A percentile compares a stretch with the other conserved stretches of the same genome.
phyloP scores from a whole-genome alignment of 2,888 invertebrate species.

The Drosophila kambysellisi region DNA sequence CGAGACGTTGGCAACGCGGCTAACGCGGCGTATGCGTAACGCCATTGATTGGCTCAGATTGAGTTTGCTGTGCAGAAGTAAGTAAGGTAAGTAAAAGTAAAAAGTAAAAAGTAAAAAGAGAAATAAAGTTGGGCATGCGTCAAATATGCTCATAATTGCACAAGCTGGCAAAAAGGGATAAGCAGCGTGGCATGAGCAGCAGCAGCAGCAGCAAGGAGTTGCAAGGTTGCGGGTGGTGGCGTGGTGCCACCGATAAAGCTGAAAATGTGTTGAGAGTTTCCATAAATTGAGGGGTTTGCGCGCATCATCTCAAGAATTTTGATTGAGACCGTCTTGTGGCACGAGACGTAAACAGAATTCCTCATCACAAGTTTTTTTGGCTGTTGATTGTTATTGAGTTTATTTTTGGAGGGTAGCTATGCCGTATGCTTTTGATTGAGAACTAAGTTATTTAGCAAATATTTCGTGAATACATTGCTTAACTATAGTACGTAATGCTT shows the following conservation, averaged over 20 bases:
- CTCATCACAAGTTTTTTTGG: background rate
- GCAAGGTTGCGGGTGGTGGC: constrained; percentile 20
- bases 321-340: constrained; percentile 47
- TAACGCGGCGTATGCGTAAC: constrained; percentile 77
- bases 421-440: background rate
- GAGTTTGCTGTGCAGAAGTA: constrained; percentile 45
- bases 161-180: constrained; percentile 56
- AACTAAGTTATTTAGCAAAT: background rate
- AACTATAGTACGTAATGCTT: background rate
- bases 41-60: constrained; percentile 71
- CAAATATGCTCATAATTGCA: constrained; percentile 69
- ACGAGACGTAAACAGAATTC: constrained; percentile 9
- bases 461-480: background rate
- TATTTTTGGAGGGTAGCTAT: background rate
- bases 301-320: constrained; percentile 39
- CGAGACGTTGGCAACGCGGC: constrained; percentile 47
- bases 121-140: constrained; percentile 44
- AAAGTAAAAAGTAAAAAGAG: background rate
- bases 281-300: constrained; percentile 19
- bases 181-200: constrained; percentile 4
- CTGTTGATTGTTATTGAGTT: background rate
- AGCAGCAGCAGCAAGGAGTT: background rate
- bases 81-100: constrained; percentile 1
- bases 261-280: constrained; percentile 29
- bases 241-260: constrained; percentile 42